Evolutionary conservation across 2,888 invertebrate species (phyloP), one percentile per base, ranked within the genome.

Genomic region (Dynastes tityus): DNA sequence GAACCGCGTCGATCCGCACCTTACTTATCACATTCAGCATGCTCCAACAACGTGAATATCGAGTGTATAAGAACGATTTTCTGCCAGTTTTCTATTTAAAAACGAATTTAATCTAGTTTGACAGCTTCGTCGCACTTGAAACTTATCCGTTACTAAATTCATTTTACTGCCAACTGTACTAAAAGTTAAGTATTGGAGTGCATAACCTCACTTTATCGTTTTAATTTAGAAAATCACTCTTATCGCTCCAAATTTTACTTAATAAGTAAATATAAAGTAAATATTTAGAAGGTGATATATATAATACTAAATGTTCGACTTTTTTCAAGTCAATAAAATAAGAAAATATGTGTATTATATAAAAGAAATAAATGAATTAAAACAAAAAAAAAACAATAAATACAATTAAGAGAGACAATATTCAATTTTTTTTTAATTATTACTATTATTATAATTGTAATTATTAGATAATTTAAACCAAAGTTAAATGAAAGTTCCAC

Each of bases 401-500:
- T 45, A 49, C 9, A 49, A 49, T 65, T 45, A 40, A 8, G 16
- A n/a, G 16, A 70, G 58, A 71, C 71, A 71, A 71, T 55, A 71
- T 71, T 27, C 32, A 55, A 32, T 53, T 29, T 55, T 71, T 55
- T 68, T 45, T 22, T 40, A 2, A 45, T 51, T 68, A 27, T 49
- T 61, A 27, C 22, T 8, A 3, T 53, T 53, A 6, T 53, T 45
- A 9, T 6, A 8, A 11, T 53, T 53, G 53, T 53, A 53, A 53
- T 53, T 53, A 53, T 53, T 53, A 27, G 16, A 68, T 68, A 4
- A 49, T 68, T 58, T 58, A 71, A 71, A 71, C 71, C 71, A 71
- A 71, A 71, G 71, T 37, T 58, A 16, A 55, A 71, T 29, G 53
- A 71, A 71, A 71, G 71, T 71, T 71, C 71, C 71, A 37, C 9